A percentile compares a stretch with the other conserved stretches of the same genome.
phyloP scores from a whole-genome alignment of 2,113 vertebrate genomes.

The Uria aalge region DNA sequence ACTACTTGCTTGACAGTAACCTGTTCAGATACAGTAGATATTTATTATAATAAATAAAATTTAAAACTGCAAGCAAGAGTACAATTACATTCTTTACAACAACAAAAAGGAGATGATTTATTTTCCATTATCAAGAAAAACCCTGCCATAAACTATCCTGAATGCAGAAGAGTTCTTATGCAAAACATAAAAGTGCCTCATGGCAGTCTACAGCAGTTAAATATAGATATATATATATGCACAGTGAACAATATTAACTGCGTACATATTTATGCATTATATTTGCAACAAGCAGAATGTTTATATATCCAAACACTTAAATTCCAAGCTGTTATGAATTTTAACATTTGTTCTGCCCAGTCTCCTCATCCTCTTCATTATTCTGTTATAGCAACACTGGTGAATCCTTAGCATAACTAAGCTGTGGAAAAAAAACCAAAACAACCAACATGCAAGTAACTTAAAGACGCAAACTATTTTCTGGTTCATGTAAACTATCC shows the following conservation, averaged over 20 bases:
- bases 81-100: background rate
- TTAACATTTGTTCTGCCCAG: background rate
- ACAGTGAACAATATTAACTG: background rate
- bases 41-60: background rate
- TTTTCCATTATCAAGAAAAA: background rate
- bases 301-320: background rate
- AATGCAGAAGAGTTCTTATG: background rate
- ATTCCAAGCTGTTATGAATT: background rate
- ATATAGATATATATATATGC: background rate
- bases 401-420: background rate
- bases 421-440: background rate
- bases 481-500: background rate
- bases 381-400: background rate
- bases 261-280: background rate
- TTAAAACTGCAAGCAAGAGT: background rate
- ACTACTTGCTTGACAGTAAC: constrained; percentile 77
- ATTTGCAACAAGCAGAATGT: background rate
- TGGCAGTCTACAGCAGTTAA: background rate
- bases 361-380: background rate
- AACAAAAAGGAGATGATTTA: background rate
- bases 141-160: background rate
- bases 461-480: background rate
- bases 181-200: background rate
- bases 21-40: constrained; percentile 68
- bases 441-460: background rate